Evolutionary conservation across 1,140 invertebrate species (phyloP).

Genomic region (Notospermus geniculatus): DNA sequence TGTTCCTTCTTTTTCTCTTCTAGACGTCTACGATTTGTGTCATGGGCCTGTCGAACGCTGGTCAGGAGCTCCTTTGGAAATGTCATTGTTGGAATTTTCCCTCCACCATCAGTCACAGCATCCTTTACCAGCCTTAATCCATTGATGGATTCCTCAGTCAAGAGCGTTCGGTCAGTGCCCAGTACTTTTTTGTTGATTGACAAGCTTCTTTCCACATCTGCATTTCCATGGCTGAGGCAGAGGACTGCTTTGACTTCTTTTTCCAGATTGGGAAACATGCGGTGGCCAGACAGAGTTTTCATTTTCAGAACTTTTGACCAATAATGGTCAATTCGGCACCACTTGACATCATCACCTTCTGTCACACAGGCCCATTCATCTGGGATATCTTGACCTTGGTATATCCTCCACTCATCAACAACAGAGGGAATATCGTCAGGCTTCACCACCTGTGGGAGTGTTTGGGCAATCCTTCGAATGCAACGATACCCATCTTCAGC

Average conservation of each 20-base stretch:
- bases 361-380: conserved; percentile 15
- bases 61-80: conserved; percentile 4
- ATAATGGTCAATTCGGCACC: conserved; percentile 25
- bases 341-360: not conserved
- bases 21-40: not conserved
- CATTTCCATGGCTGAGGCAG: conserved; percentile 29
- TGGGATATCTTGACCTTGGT: conserved; percentile 12
- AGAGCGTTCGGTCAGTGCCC: conserved; percentile 16
- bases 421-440: conserved; percentile 5
- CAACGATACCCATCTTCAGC: conserved; percentile 1
- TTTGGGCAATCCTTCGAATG: conserved; percentile 14
- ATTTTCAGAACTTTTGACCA: conserved; percentile 23
- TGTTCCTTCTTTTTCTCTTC: conserved; percentile 4
- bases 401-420: conserved; percentile 27
- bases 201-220: conserved; percentile 28
- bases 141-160: conserved; percentile 22
- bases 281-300: conserved; percentile 5
- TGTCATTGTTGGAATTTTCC: not conserved
- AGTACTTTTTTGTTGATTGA: conserved; percentile 22
- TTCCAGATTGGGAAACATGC: conserved; percentile 14
- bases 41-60: not conserved
- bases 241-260: conserved; percentile 20
- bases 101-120: conserved; percentile 9
- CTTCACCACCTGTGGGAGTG: conserved; percentile 10
- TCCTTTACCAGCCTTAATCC: conserved; percentile 20